Evolutionary conservation across 53 echinoderm and acorn worm species (phyloP), one percentile per base, ranked within the genome.

Genomic region (Stichopus horrens): DNA sequence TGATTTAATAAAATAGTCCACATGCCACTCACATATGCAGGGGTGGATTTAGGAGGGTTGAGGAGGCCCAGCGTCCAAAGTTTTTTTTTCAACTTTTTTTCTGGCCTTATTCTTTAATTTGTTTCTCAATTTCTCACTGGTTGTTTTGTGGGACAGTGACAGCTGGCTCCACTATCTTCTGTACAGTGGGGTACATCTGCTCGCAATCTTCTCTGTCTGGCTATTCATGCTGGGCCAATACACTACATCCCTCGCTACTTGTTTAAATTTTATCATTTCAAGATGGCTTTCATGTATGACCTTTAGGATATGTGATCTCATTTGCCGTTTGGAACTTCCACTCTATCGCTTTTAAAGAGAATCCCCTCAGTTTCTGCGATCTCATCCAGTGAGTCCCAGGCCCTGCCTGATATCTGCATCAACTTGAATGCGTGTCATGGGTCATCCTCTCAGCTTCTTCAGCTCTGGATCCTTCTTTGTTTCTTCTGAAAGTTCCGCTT

Each of bases 151-250:
- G 37, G 37, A 2, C 37, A 37, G 37, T 37, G 37, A 37, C 37
- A 37, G 2, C 37, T 37, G 37, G 37, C 37, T 37, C 37, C 2
- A 37, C 37, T 37, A 37, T 0, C 37, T 37, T 37, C 37, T 37
- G 37, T 37, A 37, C 37, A 37, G 37, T 37, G 37, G 37, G 37
- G 37, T 37, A 37, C 82, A 82, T 82, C 57, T 82, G 57, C 82
- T 82, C 55, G 56, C 57, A 13, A 82, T 58, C 5, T 82, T 57
- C 56, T 82, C 57, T 82, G 56, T 82, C 58, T 56, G 56, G 2
- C 82, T 82, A 14, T 82, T 82, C 82, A 82, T 82, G n/a, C 82
- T 82, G 5, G 82, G 82, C 82, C 82, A 82, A 14, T 82, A 56
- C 7, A 83, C 83, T 83, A 83, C 58, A 14, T 83, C 83, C 60